phyloP scores from a whole-genome alignment of 2,888 invertebrate genomes.

The Lithophane ornitopus region DNA sequence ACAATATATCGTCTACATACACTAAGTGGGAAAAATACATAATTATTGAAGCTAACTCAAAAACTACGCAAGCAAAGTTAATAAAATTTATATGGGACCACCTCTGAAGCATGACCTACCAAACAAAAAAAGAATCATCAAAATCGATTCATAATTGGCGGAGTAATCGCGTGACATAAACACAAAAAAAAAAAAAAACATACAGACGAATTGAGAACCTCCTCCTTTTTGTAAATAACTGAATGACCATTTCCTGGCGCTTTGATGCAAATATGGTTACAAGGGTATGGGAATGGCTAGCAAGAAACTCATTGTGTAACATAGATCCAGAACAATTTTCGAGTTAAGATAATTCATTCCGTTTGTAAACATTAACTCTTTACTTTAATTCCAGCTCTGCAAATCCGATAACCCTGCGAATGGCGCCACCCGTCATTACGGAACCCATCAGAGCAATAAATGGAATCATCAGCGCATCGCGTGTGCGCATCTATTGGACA shows the following conservation, averaged over 20 bases:
- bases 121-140: too few species aligned
- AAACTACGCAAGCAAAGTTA: too few species aligned
- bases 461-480: constrained; percentile 47
- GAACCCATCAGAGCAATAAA: constrained; percentile 42
- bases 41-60: too few species aligned
- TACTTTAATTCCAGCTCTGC: constrained; percentile 6
- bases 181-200: too few species aligned
- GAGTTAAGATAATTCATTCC: not conserved
- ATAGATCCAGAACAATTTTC: not conserved
- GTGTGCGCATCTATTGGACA: constrained; percentile 34
- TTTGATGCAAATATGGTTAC: not conserved
- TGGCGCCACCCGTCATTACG: constrained; percentile 40
- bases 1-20: too few species aligned
- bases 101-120: too few species aligned
- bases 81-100: too few species aligned
- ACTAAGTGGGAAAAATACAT: too few species aligned
- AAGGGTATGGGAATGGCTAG: not conserved
- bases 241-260: not conserved
- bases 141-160: too few species aligned
- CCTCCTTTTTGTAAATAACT: too few species aligned
- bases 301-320: not conserved
- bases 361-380: constrained; percentile 30
- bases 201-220: too few species aligned
- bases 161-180: too few species aligned
- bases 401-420: constrained; percentile 35